A percentile compares a stretch with the other conserved stretches of the same genome.
Conservation (phyloP, 2,797 vertebrate species). For the Myotis daubentonii region DNA sequence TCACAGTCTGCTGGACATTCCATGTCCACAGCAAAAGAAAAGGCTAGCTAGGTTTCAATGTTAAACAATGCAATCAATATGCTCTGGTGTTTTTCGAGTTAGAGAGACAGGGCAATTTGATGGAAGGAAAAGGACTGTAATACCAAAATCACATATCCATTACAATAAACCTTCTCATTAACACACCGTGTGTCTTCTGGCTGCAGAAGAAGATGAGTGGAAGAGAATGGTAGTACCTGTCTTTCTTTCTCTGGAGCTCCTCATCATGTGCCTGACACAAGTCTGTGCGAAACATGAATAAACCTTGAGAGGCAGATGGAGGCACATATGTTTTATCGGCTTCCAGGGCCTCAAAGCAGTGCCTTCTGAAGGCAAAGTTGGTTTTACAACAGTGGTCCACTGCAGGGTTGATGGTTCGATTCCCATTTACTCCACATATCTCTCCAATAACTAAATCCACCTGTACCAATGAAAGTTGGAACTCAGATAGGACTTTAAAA, state of each 20-base stretch:
- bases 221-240: slow-evolving; percentile 72
- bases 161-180: background rate
- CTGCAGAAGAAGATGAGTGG: background rate
- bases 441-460: slow-evolving; percentile 77
- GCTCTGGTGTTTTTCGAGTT: background rate
- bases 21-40: background rate
- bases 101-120: background rate
- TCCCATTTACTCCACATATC: slow-evolving; percentile 78
- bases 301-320: background rate
- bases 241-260: slow-evolving; percentile 73
- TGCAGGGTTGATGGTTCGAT: slow-evolving; percentile 71
- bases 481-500: background rate
- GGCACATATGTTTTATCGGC: slow-evolving; percentile 67
- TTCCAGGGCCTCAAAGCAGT: slow-evolving; percentile 77
- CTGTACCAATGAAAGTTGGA: slow-evolving; percentile 57
- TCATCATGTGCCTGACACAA: slow-evolving; percentile 71
- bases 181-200: background rate
- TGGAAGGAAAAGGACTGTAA: background rate
- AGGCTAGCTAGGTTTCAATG: background rate
- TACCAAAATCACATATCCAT: background rate
- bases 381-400: slow-evolving; percentile 80
- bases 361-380: slow-evolving; percentile 74
- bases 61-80: background rate
- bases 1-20: background rate
- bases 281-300: slow-evolving; percentile 64